These are phyloP conservation scores for Diplogasteroides magnus DNA, from an alignment of 1,140 invertebrate species.

Conservation along the genomic window DNA sequence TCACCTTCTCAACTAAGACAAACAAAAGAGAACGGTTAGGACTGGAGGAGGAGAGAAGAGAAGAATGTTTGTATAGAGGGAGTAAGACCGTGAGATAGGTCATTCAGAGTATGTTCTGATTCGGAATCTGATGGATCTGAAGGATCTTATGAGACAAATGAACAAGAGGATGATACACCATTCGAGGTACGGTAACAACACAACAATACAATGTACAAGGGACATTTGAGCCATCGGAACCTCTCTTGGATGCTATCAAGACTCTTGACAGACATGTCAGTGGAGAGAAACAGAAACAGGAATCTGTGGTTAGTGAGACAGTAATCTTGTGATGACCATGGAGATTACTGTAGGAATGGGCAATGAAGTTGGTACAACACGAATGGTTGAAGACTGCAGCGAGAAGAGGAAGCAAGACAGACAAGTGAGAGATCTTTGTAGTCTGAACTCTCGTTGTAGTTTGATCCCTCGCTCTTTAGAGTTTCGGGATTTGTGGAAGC, in stretches of 20 bases:
- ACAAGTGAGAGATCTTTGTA: slow-evolving; percentile 6
- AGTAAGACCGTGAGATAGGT: not conserved
- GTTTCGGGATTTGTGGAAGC: slow-evolving; percentile 49
- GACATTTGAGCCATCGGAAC: slow-evolving; percentile 13
- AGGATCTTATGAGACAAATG: slow-evolving; percentile 35
- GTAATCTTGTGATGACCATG: not conserved
- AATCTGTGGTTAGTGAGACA: not conserved
- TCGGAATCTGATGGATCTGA: slow-evolving; percentile 26
- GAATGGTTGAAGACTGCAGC: slow-evolving; percentile 53
- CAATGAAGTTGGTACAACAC: slow-evolving; percentile 41
- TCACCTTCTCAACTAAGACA: not conserved
- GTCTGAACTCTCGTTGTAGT: too few species aligned
- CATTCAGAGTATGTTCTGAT: slow-evolving; percentile 11
- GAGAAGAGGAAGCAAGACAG: slow-evolving; percentile 35
- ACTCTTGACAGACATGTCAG: slow-evolving; percentile 23
- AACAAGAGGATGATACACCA: slow-evolving; percentile 15
- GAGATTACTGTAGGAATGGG: slow-evolving; percentile 25
- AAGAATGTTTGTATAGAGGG: not conserved
- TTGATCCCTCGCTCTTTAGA: not conserved
- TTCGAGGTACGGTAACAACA: not conserved
- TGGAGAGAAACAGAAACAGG: not conserved
- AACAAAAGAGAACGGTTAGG: not conserved
- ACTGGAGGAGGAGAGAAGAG: not conserved
- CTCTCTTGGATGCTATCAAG: slow-evolving; percentile 28
- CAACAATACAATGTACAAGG: too few species aligned